Percentiles rank a stretch among this genome's conserved stretches.
Conservation (phyloP, 2,888 invertebrate genomes). For the Tenthredo notha region DNA sequence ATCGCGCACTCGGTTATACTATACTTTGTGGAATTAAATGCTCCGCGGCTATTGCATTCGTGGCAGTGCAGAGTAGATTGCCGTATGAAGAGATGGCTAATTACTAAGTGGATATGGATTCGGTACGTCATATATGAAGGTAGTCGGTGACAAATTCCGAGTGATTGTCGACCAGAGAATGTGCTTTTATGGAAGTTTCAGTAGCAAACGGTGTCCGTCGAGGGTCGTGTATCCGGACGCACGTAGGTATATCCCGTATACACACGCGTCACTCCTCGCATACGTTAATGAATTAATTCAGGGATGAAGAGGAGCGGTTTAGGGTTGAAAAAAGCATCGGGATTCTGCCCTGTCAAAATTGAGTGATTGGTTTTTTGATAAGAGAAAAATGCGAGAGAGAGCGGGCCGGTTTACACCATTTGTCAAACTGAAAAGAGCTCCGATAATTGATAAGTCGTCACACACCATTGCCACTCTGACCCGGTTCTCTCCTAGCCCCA, state of each 20-base stretch:
- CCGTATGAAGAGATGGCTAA: no score
- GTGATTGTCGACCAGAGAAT: background rate
- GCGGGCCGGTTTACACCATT: background rate
- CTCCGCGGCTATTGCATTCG: background rate
- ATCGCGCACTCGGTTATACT: background rate
- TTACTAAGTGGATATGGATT: no score
- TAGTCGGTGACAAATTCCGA: background rate
- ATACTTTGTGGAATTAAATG: background rate
- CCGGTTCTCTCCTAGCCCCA: background rate
- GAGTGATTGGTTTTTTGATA: conserved; percentile 22
- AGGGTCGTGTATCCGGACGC: background rate
- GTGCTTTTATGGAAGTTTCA: background rate
- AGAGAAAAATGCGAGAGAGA: background rate
- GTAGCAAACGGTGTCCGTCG: background rate
- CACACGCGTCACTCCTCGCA: background rate
- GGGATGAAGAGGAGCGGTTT: background rate
- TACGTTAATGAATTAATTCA: conserved; percentile 13
- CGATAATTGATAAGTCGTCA: conserved; percentile 8
- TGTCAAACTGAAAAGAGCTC: conserved; percentile 21
- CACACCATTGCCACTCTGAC: background rate
- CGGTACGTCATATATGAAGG: no score
- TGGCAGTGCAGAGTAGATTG: background rate
- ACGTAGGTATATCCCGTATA: background rate
- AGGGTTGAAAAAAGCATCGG: conserved; percentile 1
- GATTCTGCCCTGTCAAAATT: conserved; percentile 8